These are phyloP conservation scores for Cebuella pygmaea DNA, from an alignment of 2,797 vertebrate genomes.

Conservation along the genomic window DNA sequence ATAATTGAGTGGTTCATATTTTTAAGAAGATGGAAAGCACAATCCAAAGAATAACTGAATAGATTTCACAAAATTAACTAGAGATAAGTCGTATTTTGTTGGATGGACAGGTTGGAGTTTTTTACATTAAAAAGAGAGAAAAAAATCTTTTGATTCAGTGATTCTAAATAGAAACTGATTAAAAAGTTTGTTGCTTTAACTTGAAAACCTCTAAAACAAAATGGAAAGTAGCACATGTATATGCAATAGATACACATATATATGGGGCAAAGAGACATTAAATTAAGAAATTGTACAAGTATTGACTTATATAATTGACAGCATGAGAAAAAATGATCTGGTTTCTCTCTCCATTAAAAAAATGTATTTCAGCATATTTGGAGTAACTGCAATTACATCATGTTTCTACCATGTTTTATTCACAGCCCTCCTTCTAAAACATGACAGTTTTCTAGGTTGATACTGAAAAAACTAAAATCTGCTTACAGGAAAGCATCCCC, in stretches of 20 bases:
- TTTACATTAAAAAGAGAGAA: not conserved
- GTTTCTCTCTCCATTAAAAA: not conserved
- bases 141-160: not conserved
- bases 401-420: not conserved
- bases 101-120: constrained; percentile 62
- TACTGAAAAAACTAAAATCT: not conserved
- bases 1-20: constrained; percentile 84
- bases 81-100: constrained; percentile 73
- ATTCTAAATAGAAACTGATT: constrained; percentile 48
- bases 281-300: not conserved
- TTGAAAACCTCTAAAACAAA: not conserved
- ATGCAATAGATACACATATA: not conserved
- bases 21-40: constrained; percentile 80
- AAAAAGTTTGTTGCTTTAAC: not conserved
- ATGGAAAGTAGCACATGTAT: not conserved
- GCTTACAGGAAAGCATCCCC: constrained; percentile 9
- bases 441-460: not conserved
- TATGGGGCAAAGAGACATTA: not conserved
- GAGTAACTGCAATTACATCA: not conserved
- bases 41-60: constrained; percentile 73
- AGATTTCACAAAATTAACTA: constrained; percentile 79
- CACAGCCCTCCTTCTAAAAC: not conserved
- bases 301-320: not conserved
- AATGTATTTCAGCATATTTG: not conserved
- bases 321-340: not conserved